A percentile compares a stretch with the other conserved stretches of the same genome.
phyloP scores from a whole-genome alignment of 2,888 invertebrate genomes.

The Oegoconia quadripuncta region DNA sequence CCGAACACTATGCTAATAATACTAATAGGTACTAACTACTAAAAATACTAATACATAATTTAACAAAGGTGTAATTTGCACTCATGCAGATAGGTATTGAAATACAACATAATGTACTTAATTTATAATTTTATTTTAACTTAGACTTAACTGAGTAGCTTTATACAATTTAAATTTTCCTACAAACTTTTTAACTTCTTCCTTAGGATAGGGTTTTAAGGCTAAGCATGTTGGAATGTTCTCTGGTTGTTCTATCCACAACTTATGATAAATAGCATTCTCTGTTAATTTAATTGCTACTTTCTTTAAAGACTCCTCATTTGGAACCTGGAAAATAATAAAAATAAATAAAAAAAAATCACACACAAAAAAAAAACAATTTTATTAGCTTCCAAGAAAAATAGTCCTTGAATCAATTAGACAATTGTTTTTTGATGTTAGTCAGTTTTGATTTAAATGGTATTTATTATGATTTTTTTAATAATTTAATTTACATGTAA shows the following conservation, averaged over 20 bases:
- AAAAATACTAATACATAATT: no score
- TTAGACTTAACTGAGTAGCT: slow-evolving; percentile 34
- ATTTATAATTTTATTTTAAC: slow-evolving; percentile 13
- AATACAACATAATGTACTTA: no score
- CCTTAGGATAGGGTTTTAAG: slow-evolving; percentile 94
- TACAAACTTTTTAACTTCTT: slow-evolving; percentile 89
- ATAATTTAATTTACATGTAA: no score
- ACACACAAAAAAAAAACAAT: not conserved
- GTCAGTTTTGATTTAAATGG: no score
- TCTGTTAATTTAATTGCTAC: slow-evolving; percentile 84
- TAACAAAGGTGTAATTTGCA: no score
- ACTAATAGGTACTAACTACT: no score
- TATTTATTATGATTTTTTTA: no score
- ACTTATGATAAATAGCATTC: slow-evolving; percentile 88
- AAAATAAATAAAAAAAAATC: not conserved
- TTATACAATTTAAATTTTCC: slow-evolving; percentile 91
- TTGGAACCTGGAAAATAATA: slow-evolving; percentile 80
- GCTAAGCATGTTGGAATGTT: slow-evolving; percentile 97
- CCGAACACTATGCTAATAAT: no score
- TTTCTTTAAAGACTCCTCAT: slow-evolving; percentile 85
- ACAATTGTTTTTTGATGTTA: no score
- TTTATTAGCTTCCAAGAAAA: not conserved
- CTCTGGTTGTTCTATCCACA: slow-evolving; percentile 99
- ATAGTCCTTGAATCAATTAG: not conserved
- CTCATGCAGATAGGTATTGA: no score